phyloP scores from a whole-genome alignment of 2,797 vertebrate species.

The Synanceia verrucosa region DNA sequence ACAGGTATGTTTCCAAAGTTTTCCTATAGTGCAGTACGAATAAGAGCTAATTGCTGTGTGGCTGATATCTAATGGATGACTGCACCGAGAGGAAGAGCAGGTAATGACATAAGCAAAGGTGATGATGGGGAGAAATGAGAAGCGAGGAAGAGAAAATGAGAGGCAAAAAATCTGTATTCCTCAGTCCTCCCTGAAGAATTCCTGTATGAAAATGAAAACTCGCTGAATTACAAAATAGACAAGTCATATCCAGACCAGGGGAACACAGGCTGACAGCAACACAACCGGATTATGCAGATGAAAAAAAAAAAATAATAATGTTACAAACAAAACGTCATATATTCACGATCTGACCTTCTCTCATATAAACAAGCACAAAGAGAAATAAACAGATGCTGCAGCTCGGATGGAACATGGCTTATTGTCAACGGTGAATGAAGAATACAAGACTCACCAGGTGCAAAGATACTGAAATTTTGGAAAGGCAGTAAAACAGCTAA shows the following conservation, averaged over 20 bases:
- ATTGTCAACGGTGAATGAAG: background rate
- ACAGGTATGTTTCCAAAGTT: background rate
- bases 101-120: background rate
- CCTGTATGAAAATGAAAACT: slow-evolving; percentile 12
- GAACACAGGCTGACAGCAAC: slow-evolving; percentile 28
- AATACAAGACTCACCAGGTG: background rate
- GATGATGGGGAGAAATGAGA: background rate
- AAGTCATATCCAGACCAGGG: background rate
- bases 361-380: background rate
- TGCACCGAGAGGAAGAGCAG: background rate
- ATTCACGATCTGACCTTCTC: slow-evolving; percentile 34
- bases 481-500: background rate
- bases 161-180: slow-evolving; percentile 1
- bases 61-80: background rate
- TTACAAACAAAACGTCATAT: slow-evolving; percentile 26
- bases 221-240: slow-evolving; percentile 25
- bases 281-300: slow-evolving; percentile 5
- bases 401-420: background rate
- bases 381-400: slow-evolving; percentile 21
- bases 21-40: background rate
- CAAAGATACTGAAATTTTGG: background rate
- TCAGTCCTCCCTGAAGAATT: background rate
- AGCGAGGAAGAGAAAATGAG: background rate
- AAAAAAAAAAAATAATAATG: slow-evolving; percentile 12
- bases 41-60: background rate